A percentile compares a stretch with the other conserved stretches of the same genome.
Conservation (phyloP, 1,140 invertebrate species). For the Amphibalanus amphitrite region DNA sequence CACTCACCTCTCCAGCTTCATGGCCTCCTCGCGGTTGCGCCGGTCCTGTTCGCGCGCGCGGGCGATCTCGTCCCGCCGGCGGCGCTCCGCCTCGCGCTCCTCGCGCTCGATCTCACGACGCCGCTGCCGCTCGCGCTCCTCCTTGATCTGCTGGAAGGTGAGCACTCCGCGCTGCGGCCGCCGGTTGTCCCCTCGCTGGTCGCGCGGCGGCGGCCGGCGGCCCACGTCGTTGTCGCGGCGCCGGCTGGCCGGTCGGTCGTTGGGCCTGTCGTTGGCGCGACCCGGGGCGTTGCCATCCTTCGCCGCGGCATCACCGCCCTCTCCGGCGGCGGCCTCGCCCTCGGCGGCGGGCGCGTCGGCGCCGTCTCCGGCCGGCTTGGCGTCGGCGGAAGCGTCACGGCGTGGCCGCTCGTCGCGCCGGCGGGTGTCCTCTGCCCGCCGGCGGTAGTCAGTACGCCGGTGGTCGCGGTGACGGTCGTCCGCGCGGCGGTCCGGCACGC, state of each 20-base stretch:
- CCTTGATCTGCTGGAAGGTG: slow-evolving; percentile 12
- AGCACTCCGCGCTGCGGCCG: slow-evolving; percentile 3
- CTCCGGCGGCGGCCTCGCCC: not conserved
- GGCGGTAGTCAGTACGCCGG: not conserved
- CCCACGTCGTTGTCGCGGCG: slow-evolving; percentile 19
- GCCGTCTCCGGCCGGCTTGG: not conserved
- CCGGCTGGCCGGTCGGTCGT: slow-evolving; percentile 18
- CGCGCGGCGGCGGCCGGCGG: slow-evolving; percentile 5
- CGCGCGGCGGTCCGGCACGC: not conserved
- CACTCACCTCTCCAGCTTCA: slow-evolving; percentile 13
- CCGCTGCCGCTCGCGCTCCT: slow-evolving; percentile 15
- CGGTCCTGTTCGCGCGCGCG: slow-evolving; percentile 12
- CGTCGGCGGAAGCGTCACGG: not conserved
- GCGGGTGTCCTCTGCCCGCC: not conserved
- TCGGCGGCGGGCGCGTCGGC: not conserved
- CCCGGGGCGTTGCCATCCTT: not conserved
- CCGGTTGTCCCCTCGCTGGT: not conserved
- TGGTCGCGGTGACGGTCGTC: slow-evolving; percentile 3
- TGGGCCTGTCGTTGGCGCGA: not conserved
- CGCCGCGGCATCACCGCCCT: not conserved
- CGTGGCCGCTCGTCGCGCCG: slow-evolving; percentile 2
- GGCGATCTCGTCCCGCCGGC: slow-evolving; percentile 13
- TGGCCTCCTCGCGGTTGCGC: slow-evolving; percentile 13
- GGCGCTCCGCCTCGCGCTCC: slow-evolving; percentile 13
- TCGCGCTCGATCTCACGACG: slow-evolving; percentile 12